Conservation (phyloP, 2,797 vertebrate species). For the Rhinatrema bivittatum region DNA sequence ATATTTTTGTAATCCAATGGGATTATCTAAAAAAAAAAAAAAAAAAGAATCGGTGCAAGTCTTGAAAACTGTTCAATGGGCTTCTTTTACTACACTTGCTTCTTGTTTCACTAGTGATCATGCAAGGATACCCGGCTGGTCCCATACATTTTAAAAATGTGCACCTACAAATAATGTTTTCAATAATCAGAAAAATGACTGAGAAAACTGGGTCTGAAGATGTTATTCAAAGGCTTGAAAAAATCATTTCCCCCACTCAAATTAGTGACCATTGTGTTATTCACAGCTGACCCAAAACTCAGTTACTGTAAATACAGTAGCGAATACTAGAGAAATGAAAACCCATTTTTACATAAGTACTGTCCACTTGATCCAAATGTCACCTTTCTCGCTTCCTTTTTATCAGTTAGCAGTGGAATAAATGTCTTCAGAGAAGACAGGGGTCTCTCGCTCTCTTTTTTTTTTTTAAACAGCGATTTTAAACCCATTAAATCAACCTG, state of each 20-base stretch:
- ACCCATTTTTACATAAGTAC: slow-evolving; percentile 35
- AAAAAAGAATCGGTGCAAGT: slow-evolving; percentile 35
- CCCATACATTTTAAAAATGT: too few species aligned
- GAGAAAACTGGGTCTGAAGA: background rate
- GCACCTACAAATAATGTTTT: too few species aligned
- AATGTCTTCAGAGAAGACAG: too few species aligned
- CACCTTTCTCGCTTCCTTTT: slow-evolving; percentile 16
- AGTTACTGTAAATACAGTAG: slow-evolving; percentile 42
- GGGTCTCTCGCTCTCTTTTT: too few species aligned
- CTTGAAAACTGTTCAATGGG: slow-evolving; percentile 42
- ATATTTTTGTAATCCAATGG: slow-evolving; percentile 37
- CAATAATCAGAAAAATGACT: slow-evolving; percentile 15
- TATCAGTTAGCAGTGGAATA: background rate
- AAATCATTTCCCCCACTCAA: slow-evolving; percentile 1
- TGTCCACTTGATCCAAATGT: slow-evolving; percentile 17
- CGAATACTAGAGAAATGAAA: slow-evolving; percentile 37
- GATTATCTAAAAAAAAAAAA: slow-evolving; percentile 23
- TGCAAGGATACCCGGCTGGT: slow-evolving; percentile 2
- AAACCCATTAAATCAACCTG: too few species aligned
- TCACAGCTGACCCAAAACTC: slow-evolving; percentile 45
- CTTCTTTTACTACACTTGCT: slow-evolving; percentile 33
- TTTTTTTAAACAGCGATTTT: too few species aligned
- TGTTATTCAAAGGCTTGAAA: slow-evolving; percentile 4
- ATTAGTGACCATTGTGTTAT: slow-evolving; percentile 26
- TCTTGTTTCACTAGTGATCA: slow-evolving; percentile 37